Evolutionary conservation across 1,140 invertebrate genomes (phyloP).

Genomic region (Eurosta solidaginis): DNA sequence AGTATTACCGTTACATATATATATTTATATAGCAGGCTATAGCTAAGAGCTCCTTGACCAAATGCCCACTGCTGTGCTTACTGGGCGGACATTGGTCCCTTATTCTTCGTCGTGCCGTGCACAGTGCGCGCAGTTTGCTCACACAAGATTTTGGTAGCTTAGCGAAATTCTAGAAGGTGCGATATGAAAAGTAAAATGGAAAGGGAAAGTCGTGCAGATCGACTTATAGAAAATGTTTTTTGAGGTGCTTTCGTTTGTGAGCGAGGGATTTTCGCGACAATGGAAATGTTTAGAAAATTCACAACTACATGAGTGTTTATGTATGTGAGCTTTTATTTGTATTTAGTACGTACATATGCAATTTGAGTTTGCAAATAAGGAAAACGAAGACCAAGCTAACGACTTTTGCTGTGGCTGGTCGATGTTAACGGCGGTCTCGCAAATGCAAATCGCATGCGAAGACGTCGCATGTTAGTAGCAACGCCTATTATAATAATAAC

Average conservation of each 20-base stretch:
- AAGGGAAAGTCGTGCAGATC: not conserved
- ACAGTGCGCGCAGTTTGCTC: not conserved
- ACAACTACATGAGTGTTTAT: not conserved
- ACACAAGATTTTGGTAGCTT: not conserved
- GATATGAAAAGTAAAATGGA: not conserved
- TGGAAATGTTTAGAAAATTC: slow-evolving; percentile 1
- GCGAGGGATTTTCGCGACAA: not conserved
- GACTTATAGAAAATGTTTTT: not conserved
- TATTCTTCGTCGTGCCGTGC: not conserved
- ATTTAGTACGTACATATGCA: not conserved
- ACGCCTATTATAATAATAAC: not conserved
- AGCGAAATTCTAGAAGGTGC: slow-evolving; percentile 18
- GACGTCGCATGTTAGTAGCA: not conserved
- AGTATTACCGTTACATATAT: no score
- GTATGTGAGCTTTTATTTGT: not conserved
- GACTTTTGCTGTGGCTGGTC: not conserved
- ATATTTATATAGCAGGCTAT: no score
- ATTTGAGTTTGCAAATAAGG: not conserved
- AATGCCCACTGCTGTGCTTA: not conserved
- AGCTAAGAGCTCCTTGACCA: no score
- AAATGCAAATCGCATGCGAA: slow-evolving; percentile 17
- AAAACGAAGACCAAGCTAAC: no score
- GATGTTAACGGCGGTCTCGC: not conserved
- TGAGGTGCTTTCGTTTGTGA: not conserved
- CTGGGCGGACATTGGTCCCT: not conserved